phyloP scores from a whole-genome alignment of 2,888 invertebrate genomes.

The Rotaria socialis region DNA sequence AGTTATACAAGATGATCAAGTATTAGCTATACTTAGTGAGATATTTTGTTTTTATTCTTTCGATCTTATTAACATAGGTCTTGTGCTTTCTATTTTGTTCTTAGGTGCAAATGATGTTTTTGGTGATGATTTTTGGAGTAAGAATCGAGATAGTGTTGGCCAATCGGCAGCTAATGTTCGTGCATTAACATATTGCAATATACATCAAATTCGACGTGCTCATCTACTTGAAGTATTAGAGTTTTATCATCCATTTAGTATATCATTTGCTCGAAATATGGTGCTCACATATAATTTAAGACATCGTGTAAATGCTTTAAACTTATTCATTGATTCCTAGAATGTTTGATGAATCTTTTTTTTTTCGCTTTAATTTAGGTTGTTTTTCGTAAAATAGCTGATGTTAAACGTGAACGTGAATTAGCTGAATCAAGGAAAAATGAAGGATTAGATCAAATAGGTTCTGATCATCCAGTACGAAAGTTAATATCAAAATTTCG shows the following conservation, averaged over 20 bases:
- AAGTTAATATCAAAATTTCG: slow-evolving; percentile 94
- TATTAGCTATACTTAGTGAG: slow-evolving; percentile 90
- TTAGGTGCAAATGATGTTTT: slow-evolving; percentile 96
- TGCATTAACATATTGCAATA: slow-evolving; percentile 96
- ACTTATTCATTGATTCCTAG: not conserved
- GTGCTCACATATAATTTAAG: slow-evolving; percentile 95
- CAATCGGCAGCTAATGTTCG: slow-evolving; percentile 98
- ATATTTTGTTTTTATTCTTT: too few relatives aligned
- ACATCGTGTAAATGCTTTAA: slow-evolving; percentile 72
- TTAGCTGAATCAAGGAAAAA: slow-evolving; percentile 92
- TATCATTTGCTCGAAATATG: slow-evolving; percentile 94
- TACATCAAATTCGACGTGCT: slow-evolving; percentile 91
- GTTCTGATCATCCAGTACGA: slow-evolving; percentile 92
- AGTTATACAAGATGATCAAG: slow-evolving; percentile 99
- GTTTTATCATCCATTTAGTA: slow-evolving; percentile 98
- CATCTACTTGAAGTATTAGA: slow-evolving; percentile 83
- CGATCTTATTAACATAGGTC: too few relatives aligned
- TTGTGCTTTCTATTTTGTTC: slow-evolving; percentile 48
- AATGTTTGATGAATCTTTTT: not conserved
- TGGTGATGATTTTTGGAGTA: slow-evolving; percentile 97
- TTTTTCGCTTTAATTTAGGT: slow-evolving; percentile 61
- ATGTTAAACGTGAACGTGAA: slow-evolving; percentile 93
- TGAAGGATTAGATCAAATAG: slow-evolving; percentile 85
- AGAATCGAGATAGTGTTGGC: slow-evolving; percentile 73
- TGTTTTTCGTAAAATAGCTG: slow-evolving; percentile 81